Percentiles rank a stretch among this genome's conserved stretches.
These are phyloP conservation scores for Iselma pallidipennis DNA, from an alignment of 2,888 invertebrate species.

Conservation along the genomic window DNA sequence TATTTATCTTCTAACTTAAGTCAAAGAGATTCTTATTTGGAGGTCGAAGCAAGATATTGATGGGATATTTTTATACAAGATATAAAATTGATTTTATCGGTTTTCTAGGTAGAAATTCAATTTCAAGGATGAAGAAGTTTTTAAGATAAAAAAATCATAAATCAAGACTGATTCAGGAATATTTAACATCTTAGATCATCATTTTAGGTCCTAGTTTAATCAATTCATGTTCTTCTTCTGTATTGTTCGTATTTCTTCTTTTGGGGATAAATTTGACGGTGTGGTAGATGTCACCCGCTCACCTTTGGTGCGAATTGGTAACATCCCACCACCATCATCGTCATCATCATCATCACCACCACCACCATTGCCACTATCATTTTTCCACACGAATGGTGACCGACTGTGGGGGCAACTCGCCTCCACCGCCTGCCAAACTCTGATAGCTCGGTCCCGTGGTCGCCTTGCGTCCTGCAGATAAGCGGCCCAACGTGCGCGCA, in stretches of 20 bases:
- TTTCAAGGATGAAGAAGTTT: neutral
- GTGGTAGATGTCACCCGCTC: neutral
- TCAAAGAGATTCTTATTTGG: neutral
- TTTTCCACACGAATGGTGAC: constrained; percentile 63
- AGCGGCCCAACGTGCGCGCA: constrained; percentile 43
- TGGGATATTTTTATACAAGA: neutral
- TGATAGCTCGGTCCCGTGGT: constrained; percentile 51
- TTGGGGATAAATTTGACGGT: no score
- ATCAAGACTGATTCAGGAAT: neutral
- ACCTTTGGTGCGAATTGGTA: constrained; percentile 16
- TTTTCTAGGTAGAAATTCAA: neutral
- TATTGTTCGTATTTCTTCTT: no score
- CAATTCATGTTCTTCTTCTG: neutral
- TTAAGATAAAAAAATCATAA: neutral
- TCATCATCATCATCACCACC: neutral
- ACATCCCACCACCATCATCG: neutral
- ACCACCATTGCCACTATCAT: constrained; percentile 56
- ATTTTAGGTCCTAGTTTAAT: neutral
- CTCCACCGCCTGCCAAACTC: constrained; percentile 50
- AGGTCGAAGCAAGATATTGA: neutral
- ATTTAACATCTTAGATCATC: neutral
- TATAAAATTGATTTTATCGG: constrained; percentile 14
- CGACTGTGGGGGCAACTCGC: constrained; percentile 42
- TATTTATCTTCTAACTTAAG: neutral
- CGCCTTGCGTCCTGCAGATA: constrained; percentile 54